Conservation (phyloP, 2,888 invertebrate species). For the Deilephila elpenor region DNA sequence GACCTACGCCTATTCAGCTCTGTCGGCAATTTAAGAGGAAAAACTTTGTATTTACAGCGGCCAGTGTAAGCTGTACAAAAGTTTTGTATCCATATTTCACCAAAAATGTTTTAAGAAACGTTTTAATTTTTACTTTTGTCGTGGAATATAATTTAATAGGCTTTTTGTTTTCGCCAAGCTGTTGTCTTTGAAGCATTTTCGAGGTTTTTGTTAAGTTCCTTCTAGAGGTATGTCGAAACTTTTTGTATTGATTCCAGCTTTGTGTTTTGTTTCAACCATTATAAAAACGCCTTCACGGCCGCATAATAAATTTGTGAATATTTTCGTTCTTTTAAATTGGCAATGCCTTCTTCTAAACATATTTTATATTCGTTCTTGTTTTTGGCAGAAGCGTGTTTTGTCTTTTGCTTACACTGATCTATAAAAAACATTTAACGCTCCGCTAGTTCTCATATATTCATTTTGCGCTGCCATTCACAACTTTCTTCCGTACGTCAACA, state of each 20-base stretch:
- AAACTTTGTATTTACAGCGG: conserved; percentile 44
- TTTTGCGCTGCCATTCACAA: background rate
- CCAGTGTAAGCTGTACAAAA: conserved; percentile 42
- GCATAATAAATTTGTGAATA: too few relatives aligned
- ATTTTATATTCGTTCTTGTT: too few relatives aligned
- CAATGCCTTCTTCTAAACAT: too few relatives aligned
- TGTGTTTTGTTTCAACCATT: too few relatives aligned
- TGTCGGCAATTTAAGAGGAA: conserved; percentile 50
- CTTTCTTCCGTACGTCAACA: background rate
- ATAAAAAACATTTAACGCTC: too few relatives aligned
- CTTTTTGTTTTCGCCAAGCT: conserved; percentile 30
- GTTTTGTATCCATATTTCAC: conserved; percentile 46
- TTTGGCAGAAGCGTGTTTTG: too few relatives aligned
- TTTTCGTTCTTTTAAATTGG: too few relatives aligned
- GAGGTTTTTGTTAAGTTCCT: background rate
- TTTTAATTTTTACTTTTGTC: conserved; percentile 46
- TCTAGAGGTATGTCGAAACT: background rate
- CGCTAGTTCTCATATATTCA: background rate
- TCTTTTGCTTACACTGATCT: too few relatives aligned
- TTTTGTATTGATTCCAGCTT: conserved; percentile 2
- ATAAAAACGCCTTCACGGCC: too few relatives aligned
- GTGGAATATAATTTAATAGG: conserved; percentile 32
- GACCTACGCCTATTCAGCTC: conserved; percentile 54
- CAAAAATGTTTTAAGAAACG: conserved; percentile 45
- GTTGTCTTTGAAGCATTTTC: conserved; percentile 29